Conservation (phyloP, 2,797 vertebrate species). For the Rhinichthys osculus region DNA sequence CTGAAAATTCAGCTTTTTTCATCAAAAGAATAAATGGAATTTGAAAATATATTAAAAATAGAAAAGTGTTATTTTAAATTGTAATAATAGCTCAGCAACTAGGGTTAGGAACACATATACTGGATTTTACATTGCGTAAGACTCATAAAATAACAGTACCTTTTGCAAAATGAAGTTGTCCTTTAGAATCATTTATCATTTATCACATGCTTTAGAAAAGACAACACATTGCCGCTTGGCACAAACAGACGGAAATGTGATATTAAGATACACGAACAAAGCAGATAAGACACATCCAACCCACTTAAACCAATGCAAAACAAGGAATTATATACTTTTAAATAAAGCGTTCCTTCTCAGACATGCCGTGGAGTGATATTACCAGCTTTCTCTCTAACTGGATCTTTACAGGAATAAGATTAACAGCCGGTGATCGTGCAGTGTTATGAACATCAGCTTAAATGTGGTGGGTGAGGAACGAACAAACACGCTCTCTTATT, state of each 20-base stretch:
- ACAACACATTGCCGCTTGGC: not conserved
- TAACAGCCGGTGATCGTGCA: conserved; percentile 44
- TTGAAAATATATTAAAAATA: not conserved
- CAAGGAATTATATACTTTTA: conserved; percentile 40
- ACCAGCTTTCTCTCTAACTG: conserved; percentile 17
- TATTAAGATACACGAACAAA: conserved; percentile 30
- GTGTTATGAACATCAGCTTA: conserved; percentile 45
- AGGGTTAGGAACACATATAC: not conserved
- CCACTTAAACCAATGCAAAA: conserved; percentile 23
- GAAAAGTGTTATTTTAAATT: not conserved
- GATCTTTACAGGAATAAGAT: conserved; percentile 31
- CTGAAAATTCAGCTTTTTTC: not conserved
- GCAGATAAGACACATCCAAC: conserved; percentile 29
- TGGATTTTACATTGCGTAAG: not conserved
- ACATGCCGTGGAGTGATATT: conserved; percentile 25
- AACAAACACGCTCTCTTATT: conserved; percentile 75
- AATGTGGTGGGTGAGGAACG: conserved; percentile 63
- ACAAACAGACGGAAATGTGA: conserved; percentile 32
- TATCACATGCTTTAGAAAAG: conserved; percentile 27
- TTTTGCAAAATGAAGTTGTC: not conserved
- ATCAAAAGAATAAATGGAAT: not conserved
- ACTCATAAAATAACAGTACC: not conserved
- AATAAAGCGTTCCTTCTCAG: conserved; percentile 15
- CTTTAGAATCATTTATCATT: conserved; percentile 26
- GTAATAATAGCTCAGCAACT: not conserved